Evolutionary conservation across 2,888 invertebrate species (phyloP).

Genomic region (Gerosis bhagava): DNA sequence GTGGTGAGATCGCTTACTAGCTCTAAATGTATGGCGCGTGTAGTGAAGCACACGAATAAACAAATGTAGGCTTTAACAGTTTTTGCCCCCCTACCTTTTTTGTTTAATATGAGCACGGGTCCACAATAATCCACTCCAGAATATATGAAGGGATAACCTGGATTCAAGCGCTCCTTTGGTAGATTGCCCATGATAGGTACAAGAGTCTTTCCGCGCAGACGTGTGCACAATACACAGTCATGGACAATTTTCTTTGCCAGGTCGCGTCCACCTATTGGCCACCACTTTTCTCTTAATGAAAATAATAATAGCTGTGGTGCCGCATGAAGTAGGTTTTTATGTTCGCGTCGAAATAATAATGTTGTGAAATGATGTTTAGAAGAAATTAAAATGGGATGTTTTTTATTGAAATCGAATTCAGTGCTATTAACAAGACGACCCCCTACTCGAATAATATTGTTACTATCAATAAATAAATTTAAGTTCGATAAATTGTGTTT

Average conservation of each 20-base stretch:
- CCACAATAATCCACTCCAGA: conserved; percentile 5
- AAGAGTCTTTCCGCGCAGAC: neutral
- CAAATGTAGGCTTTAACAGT: conserved; percentile 5
- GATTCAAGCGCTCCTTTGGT: neutral
- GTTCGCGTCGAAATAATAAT: neutral
- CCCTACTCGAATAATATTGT: conserved; percentile 10
- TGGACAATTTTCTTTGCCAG: conserved; percentile 1
- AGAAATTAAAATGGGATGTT: conserved; percentile 8
- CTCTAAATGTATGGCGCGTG: conserved; percentile 4
- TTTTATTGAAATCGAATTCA: neutral
- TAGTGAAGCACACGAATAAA: neutral
- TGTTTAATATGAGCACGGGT: neutral
- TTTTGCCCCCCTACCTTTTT: neutral
- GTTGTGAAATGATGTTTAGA: conserved; percentile 1
- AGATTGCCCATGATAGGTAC: conserved; percentile 12
- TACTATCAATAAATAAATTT: neutral
- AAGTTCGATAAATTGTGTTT: conserved; percentile 4
- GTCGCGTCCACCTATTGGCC: conserved; percentile 2
- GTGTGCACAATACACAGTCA: conserved; percentile 4
- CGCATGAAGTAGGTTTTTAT: conserved; percentile 4
- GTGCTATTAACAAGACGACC: neutral
- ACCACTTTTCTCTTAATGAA: conserved; percentile 1
- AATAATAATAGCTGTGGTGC: conserved; percentile 8
- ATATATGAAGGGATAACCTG: conserved; percentile 1
- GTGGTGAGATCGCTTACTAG: conserved; percentile 34